These are phyloP conservation scores for Ophiothrix spiculata DNA, from an alignment of 35 echinoderm and acorn worm species.

Conservation along the genomic window DNA sequence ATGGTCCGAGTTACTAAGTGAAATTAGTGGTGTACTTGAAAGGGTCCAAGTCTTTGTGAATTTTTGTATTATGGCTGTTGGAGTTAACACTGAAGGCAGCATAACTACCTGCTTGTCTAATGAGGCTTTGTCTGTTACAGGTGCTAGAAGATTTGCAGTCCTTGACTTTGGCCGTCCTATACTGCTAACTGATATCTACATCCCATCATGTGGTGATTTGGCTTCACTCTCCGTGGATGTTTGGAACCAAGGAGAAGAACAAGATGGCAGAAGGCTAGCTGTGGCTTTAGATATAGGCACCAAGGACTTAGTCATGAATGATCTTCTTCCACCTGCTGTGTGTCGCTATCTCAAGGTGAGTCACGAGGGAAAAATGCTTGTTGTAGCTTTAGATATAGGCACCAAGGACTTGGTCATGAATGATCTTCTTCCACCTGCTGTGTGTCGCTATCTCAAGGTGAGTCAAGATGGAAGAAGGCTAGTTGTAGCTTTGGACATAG, in stretches of 20 bases:
- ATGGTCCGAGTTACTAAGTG: too few relatives aligned
- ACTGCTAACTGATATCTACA: conserved; percentile 85
- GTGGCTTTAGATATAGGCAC: conserved; percentile 88
- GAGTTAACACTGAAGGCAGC: too few relatives aligned
- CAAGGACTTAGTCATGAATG: conserved; percentile 81
- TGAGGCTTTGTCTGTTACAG: conserved; percentile 44
- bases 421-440: too few relatives aligned
- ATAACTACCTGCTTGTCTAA: too few relatives aligned
- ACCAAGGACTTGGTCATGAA: too few relatives aligned
- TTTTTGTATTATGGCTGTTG: too few relatives aligned
- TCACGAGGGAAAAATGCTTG: background rate
- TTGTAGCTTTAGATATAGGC: too few relatives aligned
- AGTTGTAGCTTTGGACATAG: too few relatives aligned
- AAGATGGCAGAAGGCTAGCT: conserved; percentile 83
- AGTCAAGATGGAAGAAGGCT: too few relatives aligned
- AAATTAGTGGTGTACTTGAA: too few relatives aligned
- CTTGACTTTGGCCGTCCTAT: conserved; percentile 95
- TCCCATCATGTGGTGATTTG: conserved; percentile 87
- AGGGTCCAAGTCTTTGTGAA: too few relatives aligned
- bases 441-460: too few relatives aligned
- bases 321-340: conserved; percentile 77
- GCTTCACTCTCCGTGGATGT: conserved; percentile 90
- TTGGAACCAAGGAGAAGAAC: conserved; percentile 83
- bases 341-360: conserved; percentile 93
- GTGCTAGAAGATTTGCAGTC: conserved; percentile 85